Base-by-base conservation (phyloP, 2,888 invertebrate species). In the Eledone cirrhosa region DNA sequence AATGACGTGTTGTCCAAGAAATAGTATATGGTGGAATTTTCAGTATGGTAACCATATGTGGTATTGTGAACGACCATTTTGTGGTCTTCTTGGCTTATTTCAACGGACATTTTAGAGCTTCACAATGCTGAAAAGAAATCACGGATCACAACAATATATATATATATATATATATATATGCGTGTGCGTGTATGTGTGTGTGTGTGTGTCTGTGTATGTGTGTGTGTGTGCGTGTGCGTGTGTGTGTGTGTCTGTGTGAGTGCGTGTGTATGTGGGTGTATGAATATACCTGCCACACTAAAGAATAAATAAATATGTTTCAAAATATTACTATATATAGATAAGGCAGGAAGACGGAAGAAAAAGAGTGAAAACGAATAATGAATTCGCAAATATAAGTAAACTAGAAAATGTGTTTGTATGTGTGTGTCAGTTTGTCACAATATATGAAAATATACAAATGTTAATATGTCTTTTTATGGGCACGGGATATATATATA, bases 1-100 rank as follows among this genome's bases (percentile, higher is more conserved):
- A 72, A 72, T 13, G 72, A 72, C 3, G 72, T 72, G 24, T 72
- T 72, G 72, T 72, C 72, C 41, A 72, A 31, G 41, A 41, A 41
- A 22, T 72, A 72, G 22, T 27, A 72, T 1, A 3, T 22, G 1
- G 72, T 72, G 5, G 41, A 31, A n/a, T 72, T 72, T 19, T 72
- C 72, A 5, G n/a, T 14, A 19, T 41, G 33, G 22, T 72, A 72
- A 4, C 33, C n/a, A 3, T 14, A 5, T 33, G 72, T 72, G 0
- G 72, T 22, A 41, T 72, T 72, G 22, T 72, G 33, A 24, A 33
- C 4, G 4, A 41, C 72, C 72, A 72, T 72, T 72, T 22, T 31
- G 11, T 31, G 31, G 14, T 19, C 41, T 13, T n/a, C 72, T 33
- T 72, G 72, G 3, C 33, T 41, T 29, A 72, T 72, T 33, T 72